Evolutionary conservation across 2,888 invertebrate species (phyloP), one percentile per base, ranked within the genome.

Genomic region (Tetragnatha montana): DNA sequence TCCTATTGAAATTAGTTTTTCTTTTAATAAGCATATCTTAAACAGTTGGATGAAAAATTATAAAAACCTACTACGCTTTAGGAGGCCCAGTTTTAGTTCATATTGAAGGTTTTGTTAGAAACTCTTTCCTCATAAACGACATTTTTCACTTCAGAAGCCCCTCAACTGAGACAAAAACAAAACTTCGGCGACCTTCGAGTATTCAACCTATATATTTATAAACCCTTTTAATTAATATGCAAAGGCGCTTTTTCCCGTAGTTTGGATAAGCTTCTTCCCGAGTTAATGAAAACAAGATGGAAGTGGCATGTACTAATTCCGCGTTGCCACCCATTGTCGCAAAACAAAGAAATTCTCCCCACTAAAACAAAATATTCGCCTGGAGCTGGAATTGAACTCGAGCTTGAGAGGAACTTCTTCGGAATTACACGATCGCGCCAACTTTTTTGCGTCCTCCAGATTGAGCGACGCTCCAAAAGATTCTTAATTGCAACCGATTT

Each of bases 151-250:
- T 60, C 60, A 12, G 60, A 10, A 12, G 10, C 14, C 4, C 60
- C 17, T 12, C 6, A 60, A 17, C 12, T 60, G 12, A 14, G 12
- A 12, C 17, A 10, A 17, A 17, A 17, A 12, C 17, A 17, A 17
- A 17, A 6, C 17, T 60, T 60, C 4, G 4, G 17, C 10, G 60
- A 17, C 60, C 60, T 60, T 60, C 60, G 1, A 12, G 17, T 60
- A 17, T 60, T 60, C 35, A 35, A 19, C 2, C 47, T 75, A 2
- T 17, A 47, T 19, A 17, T 76, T 60, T 21, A 60, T 78, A 22
- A 78, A 60, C 78, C 51, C 60, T 60, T 78, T 78, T 78, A 78
- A 78, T 78, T 78, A 78, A 10, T 8, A 12, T 22, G 60, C 21
- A 12, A 47, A n/a, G n/a, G 47, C 49, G 22, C 6, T 19, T 21